Evolutionary conservation across 2,888 invertebrate genomes (phyloP), one percentile per base, ranked within the genome.

Genomic region (Drosophila nigricruria): DNA sequence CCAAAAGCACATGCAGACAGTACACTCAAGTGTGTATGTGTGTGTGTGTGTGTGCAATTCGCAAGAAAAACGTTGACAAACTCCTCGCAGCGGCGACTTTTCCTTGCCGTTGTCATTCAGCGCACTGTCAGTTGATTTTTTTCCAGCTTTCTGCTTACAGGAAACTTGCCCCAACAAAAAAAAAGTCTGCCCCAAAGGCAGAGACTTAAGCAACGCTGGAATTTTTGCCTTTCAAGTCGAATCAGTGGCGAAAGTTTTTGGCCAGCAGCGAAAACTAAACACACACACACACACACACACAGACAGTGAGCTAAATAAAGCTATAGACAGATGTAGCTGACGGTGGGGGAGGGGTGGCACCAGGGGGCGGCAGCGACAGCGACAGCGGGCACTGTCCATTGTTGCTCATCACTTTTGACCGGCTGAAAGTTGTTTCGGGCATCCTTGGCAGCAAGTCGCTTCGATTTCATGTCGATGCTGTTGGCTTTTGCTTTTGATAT

Each of bases 41-140:
- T 30, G 59, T 42, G 53, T 32, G 52, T 54, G 38, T 63, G 53
- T 52, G 32, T 47, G 45, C 40, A 25, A 40, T 30, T 40, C 36
- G 27, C 27, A 63, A 56, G 57, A 68, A 84, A 84, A 84, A 81
- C 79, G 82, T 85, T 85, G 84, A 85, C 88, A 85, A 88, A 85
- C 77, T 83, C 73, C 58, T 70, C 67, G 70, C 64, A 63, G 54
- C 64, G 73, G 32, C 75, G 69, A 70, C 65, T 78, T 72, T 74
- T 65, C 65, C 68, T 47, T 87, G 88, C 86, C 64, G 70, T 64
- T 89, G 86, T 87, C 86, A 87, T 89, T 86, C 86, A 87, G 62
- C 88, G 85, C 85, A 79, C 73, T 88, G 89, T 88, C 89, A 87
- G 79, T 72, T 71, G 73, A 70, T 62, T 74, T 81, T 73, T 61